Evolutionary conservation across 2,888 invertebrate species (phyloP).

Genomic region (Zhuqinia jingwanae): DNA sequence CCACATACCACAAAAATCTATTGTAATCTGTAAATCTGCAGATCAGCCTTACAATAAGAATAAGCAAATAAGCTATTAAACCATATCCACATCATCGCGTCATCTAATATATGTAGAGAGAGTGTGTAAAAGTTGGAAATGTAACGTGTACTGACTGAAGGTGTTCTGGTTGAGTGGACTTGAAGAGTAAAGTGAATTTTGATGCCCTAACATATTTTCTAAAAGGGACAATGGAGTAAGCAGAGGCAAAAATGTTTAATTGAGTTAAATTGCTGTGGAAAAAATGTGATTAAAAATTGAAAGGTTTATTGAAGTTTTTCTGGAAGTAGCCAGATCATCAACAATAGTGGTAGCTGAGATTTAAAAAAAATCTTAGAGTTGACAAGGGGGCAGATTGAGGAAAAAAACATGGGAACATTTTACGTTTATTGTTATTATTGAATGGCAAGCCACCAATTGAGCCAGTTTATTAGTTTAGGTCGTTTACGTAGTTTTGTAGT

Average conservation of each 20-base stretch:
- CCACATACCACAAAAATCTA: neutral
- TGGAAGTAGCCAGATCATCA: too few species aligned
- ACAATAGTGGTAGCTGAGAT: neutral
- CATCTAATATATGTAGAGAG: neutral
- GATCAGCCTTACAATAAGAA: neutral
- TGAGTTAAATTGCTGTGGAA: too few species aligned
- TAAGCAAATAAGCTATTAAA: neutral
- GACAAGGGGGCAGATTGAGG: neutral
- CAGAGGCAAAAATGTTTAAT: too few species aligned
- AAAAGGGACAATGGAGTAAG: too few species aligned
- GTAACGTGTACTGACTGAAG: neutral
- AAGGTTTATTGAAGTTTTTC: too few species aligned
- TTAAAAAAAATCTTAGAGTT: too few species aligned
- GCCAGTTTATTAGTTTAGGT: neutral
- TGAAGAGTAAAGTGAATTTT: too few species aligned
- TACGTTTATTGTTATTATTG: neutral
- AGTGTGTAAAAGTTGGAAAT: neutral
- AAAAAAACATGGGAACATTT: neutral
- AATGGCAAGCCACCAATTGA: slow-evolving; percentile 40
- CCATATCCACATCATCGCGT: slow-evolving; percentile 16
- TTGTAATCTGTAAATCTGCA: neutral
- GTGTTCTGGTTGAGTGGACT: neutral
- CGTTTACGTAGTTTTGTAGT: neutral
- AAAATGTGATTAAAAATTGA: too few species aligned
- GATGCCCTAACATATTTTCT: too few species aligned